phyloP scores from a whole-genome alignment of 1,140 invertebrate genomes.

The Calephelis virginiensis region DNA sequence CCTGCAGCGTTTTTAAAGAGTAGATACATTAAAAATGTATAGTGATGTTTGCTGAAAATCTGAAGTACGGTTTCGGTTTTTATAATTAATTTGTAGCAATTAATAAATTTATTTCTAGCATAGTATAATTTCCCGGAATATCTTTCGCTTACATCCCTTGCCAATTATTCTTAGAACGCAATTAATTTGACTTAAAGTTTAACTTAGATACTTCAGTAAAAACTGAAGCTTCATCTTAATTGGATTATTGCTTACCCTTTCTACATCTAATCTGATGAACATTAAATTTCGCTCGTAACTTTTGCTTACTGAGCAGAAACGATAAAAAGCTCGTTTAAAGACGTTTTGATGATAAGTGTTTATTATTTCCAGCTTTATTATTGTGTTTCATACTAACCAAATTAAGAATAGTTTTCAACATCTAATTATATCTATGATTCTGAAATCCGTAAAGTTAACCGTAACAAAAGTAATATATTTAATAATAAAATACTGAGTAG shows the following conservation, averaged over 20 bases:
- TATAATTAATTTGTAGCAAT: not conserved
- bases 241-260: conserved; percentile 9
- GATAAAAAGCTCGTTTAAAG: not conserved
- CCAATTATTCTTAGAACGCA: conserved; percentile 12
- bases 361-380: too few relatives aligned
- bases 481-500: too few relatives aligned
- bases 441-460: too few relatives aligned
- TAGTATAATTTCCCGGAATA: not conserved
- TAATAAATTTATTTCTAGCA: not conserved
- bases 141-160: not conserved
- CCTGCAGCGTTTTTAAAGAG: too few relatives aligned
- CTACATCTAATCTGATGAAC: not conserved
- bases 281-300: not conserved
- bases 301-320: not conserved
- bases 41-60: too few relatives aligned
- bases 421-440: too few relatives aligned
- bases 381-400: too few relatives aligned
- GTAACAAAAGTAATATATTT: too few relatives aligned
- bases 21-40: conserved; percentile 1
- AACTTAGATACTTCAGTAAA: not conserved
- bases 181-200: not conserved
- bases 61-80: too few relatives aligned
- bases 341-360: too few relatives aligned
- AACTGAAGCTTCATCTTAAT: conserved; percentile 10
- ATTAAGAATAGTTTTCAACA: too few relatives aligned